phyloP scores from a whole-genome alignment of 1,140 invertebrate genomes.

The Lepeophtheirus salmonis region DNA sequence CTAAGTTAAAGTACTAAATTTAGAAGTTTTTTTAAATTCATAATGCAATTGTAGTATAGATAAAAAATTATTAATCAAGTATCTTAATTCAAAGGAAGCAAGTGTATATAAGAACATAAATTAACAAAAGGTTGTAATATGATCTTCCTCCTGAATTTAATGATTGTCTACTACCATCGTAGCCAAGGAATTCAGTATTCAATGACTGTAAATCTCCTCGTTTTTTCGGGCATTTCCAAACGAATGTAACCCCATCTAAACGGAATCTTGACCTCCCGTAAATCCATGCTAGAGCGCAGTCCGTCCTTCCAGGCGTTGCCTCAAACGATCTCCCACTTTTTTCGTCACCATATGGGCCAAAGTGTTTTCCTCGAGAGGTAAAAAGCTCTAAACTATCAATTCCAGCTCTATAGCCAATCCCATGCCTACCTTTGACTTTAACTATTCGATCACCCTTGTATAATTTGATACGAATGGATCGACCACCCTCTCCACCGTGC shows the following conservation, averaged over 20 bases:
- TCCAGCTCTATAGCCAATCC: background rate
- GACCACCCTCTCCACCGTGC: constrained; percentile 8
- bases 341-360: background rate
- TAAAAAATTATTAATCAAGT: too few species aligned
- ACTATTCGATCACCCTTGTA: constrained; percentile 9
- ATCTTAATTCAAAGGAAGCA: too few species aligned
- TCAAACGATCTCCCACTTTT: background rate
- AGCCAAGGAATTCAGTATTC: background rate
- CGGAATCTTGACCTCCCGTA: background rate
- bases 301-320: background rate
- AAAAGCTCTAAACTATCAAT: background rate
- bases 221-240: constrained; percentile 9
- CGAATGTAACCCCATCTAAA: constrained; percentile 2
- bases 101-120: too few species aligned
- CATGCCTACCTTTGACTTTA: background rate
- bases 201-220: background rate
- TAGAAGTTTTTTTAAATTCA: too few species aligned
- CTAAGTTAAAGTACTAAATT: too few species aligned
- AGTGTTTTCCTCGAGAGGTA: background rate
- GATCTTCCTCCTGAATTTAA: too few species aligned
- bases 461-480: background rate
- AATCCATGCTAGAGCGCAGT: constrained; percentile 11
- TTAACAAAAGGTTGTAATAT: too few species aligned
- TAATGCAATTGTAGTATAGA: too few species aligned
- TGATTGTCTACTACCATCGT: background rate